These are phyloP conservation scores for Drosophila ercepeae DNA, from an alignment of 1,140 invertebrate genomes.

Conservation along the genomic window DNA sequence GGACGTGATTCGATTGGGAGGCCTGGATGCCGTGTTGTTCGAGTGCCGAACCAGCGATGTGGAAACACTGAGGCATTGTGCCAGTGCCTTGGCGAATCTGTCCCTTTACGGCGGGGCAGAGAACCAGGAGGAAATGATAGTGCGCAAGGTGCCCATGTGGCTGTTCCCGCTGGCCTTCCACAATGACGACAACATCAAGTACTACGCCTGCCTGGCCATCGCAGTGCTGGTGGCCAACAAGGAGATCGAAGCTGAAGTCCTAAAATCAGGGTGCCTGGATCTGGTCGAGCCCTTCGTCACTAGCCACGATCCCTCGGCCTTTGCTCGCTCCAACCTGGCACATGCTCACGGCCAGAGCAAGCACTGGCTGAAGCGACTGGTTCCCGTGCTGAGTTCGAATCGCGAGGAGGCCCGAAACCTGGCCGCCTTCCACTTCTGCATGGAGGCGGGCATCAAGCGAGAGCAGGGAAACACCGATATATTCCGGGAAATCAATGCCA, in stretches of 20 bases:
- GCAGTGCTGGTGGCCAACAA: conserved; percentile 98
- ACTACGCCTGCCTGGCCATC: conserved; percentile 99
- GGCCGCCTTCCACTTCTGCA: conserved; percentile 99
- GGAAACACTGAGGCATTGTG: conserved; percentile 96
- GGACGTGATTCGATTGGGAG: conserved; percentile 93
- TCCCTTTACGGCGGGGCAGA: conserved; percentile 98
- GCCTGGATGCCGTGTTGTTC: conserved; percentile 95
- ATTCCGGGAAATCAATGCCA: conserved; percentile 97
- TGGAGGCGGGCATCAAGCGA: conserved; percentile 99
- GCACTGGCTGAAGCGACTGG: conserved; percentile 96
- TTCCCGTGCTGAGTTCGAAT: conserved; percentile 98
- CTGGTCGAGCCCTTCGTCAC: conserved; percentile 98
- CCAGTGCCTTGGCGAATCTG: conserved; percentile 97
- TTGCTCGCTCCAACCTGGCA: conserved; percentile 95
- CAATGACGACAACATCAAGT: conserved; percentile 97
- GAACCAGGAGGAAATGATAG: conserved; percentile 99
- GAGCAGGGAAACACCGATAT: conserved; percentile 97
- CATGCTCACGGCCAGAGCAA: conserved; percentile 98
- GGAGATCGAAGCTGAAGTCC: conserved; percentile 98
- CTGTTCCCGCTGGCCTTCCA: conserved; percentile 98
- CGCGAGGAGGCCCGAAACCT: conserved; percentile 97
- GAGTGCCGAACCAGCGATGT: conserved; percentile 97
- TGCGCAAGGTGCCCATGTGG: conserved; percentile 98
- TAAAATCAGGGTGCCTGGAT: conserved; percentile 97
- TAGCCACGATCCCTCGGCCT: conserved; percentile 96